A percentile compares a stretch with the other conserved stretches of the same genome.
These are phyloP conservation scores for Platysternon megacephalum DNA, from an alignment of 2,113 vertebrate genomes.

Conservation along the genomic window DNA sequence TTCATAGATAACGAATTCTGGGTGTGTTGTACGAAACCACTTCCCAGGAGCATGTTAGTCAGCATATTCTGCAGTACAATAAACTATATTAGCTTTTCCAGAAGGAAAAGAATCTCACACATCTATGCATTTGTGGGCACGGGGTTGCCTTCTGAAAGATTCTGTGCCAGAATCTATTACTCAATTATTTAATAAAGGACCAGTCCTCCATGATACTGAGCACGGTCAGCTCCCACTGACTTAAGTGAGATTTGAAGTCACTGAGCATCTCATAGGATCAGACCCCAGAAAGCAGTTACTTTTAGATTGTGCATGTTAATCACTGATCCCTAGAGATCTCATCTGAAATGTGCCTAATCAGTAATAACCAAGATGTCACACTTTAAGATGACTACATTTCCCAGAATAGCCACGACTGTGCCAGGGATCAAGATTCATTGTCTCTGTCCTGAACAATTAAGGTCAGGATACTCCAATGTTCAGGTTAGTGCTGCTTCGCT, in stretches of 20 bases:
- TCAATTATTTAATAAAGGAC: not conserved
- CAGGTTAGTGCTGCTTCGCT: conserved; percentile 15
- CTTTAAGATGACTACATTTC: conserved; percentile 65
- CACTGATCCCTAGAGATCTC: conserved; percentile 63
- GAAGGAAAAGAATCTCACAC: conserved; percentile 19
- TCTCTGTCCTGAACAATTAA: conserved; percentile 70
- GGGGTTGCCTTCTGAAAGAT: not conserved
- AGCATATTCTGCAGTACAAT: conserved; percentile 5
- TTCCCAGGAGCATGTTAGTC: conserved; percentile 41
- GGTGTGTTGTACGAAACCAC: conserved; percentile 35
- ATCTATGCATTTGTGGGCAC: not conserved
- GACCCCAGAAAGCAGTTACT: conserved; percentile 47
- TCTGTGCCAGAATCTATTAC: not conserved
- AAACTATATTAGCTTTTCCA: conserved; percentile 36
- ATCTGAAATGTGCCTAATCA: conserved; percentile 68
- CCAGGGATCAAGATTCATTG: conserved; percentile 69
- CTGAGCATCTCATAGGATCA: not conserved
- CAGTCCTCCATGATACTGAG: not conserved
- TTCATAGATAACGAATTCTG: conserved; percentile 41
- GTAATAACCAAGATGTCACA: conserved; percentile 68
- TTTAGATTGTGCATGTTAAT: conserved; percentile 60
- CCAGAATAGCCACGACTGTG: conserved; percentile 63
- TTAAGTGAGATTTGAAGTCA: conserved; percentile 5
- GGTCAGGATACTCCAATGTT: conserved; percentile 54
- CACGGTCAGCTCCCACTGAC: not conserved